Evolutionary conservation across 1,140 invertebrate species (phyloP), one percentile per base, ranked within the genome.

Genomic region (Bradynema listronoti): DNA sequence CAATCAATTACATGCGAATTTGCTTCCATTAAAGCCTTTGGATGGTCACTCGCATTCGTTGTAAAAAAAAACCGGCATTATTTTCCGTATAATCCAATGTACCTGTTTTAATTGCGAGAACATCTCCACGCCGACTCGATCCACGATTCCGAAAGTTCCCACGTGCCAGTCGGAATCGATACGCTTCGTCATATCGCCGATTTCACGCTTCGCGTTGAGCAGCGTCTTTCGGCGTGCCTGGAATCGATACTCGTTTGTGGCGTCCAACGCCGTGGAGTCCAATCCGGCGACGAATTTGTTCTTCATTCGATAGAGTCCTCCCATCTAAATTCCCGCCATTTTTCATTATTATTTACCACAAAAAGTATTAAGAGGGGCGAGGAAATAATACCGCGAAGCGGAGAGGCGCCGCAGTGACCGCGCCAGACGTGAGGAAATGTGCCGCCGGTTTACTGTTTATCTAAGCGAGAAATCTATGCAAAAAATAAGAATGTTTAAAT

Each of bases 141-240:
- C 68, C 1, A 42, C 50, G 39, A 22, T 32, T n/a, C 72, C 72
- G 25, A 68, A 63, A 6, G 34, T 36, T 30, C 16, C 42, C 16
- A 71, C 30, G 29, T 67, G 30, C 71, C 69, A 71, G 9, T 73
- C 68, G 11, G 43, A 41, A 50, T 74, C 70, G 32, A 71, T 71
- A 52, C 52, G 25, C 45, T 61, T 55, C 34, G 58, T 71, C 16
- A 71, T 32, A 24, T 60, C 57, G 4, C 70, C 69, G 41, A 71
- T 71, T 22, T 42, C 45, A 22, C 67, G 42, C 33, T 71, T 74
- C 16, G 61, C 50, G 24, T 57, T 43, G 11, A 46, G 39, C n/a
- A 74, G 52, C 7, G 55, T 64, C 34, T 56, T 36, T 47, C 64
- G 24, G 41, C 69, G 47, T 22, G 34, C 50, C 32, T 63, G 46